Evolutionary conservation across 1,140 invertebrate genomes (phyloP), one percentile per base, ranked within the genome.

Genomic region (Zophobas morio): DNA sequence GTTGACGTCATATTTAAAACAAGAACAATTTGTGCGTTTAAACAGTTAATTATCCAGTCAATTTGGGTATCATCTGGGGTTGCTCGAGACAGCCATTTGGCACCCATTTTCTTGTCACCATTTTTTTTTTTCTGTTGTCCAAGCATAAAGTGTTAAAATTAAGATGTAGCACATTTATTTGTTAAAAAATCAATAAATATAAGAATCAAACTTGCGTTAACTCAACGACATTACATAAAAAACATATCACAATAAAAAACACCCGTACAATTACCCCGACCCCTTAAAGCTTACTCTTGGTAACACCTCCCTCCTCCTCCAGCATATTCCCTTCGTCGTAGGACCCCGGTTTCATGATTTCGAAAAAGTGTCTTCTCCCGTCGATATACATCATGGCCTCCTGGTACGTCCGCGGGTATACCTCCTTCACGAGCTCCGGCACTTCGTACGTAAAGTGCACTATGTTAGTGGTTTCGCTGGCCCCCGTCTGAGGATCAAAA

Each of bases 321-420:
- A 42, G 20, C 8, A 66, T n/a, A 0, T 66, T 66, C n/a, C 6
- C 37, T 20, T 42, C 8, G 60, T 40, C 39, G 33, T 40, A 3
- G 6, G 60, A 39, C n/a, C n/a, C 49, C 0, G 60, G 8, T 34
- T 74, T 57, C 72, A 74, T 74, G 35, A 74, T 57, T 74, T 74
- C 72, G 2, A 42, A 86, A 82, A 93, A 92, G 85, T 92, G 91
- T 81, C 93, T 87, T 72, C 91, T 87, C n/a, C 93, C 93, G 83
- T 94, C 92, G 71, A 95, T 85, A 83, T 93, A 94, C 86, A 93
- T 86, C 91, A 95, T 94, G 1, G 92, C 90, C 81, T 95, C 93
- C 82, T 93, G 89, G 85, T 95, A 95, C 6, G 92, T 90, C 71
- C 89, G 88, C 1, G 94, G 94, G 49, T 94, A 84, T 42, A 94